Evolutionary conservation across 2,888 invertebrate genomes (phyloP), one percentile per base, ranked within the genome.

Genomic region (Acronicta psi): DNA sequence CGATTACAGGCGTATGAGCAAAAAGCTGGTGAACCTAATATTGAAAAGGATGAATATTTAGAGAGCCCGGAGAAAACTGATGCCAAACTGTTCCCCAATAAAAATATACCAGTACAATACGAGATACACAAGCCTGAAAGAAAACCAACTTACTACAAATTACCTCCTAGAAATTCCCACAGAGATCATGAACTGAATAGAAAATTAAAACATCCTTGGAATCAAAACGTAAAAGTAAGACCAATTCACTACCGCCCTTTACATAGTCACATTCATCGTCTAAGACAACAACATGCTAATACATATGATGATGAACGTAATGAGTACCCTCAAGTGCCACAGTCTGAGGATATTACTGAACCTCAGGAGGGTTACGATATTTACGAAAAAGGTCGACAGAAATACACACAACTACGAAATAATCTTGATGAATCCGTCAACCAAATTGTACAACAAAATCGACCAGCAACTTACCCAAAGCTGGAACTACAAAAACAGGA

Each of bases 321-420:
- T 68, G 92, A 94, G 69, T 94, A 94, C 76, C 95, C 95, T n/a
- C 91, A 93, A 81, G 63, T 89, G 6, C 73, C 79, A 31, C 65
- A 76, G 10, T 61, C 76, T 52, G 83, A 87, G 73, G 80, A 80
- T 43, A 82, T 85, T 64, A 85, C 79, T 9, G 88, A 92, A 57
- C 83, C 82, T 25, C 90, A 94, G 52, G 95, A 95, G 56, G 95
- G 95, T 3, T 92, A 93, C 61, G 95, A 95, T 59, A 94, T 95
- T 57, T 95, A 94, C 61, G 90, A 95, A 80, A 87, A 88, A 70
- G 94, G 94, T 23, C 88, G 90, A 80, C 84, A 86, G 40, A 88
- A 92, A 45, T 95, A 91, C 72, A 72, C 78, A 2, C 73, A 88
- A 52, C 69, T 92, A 17, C 83, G 90, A 69, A 87, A 93, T 71